A percentile compares a stretch with the other conserved stretches of the same genome.
Conservation (phyloP, 2,113 vertebrate genomes). For the Oreochromis tanganicae region DNA sequence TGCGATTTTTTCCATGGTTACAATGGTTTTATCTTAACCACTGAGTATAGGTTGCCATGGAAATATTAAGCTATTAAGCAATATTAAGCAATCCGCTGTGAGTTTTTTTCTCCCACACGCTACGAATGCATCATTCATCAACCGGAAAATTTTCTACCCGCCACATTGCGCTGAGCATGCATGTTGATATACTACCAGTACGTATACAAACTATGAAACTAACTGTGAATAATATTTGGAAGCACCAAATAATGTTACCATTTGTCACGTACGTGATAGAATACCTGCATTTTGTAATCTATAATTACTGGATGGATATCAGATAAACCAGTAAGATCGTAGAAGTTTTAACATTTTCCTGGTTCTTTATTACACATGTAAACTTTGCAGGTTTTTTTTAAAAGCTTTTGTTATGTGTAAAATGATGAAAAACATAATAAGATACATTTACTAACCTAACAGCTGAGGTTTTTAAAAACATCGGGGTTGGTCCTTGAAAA, state of each 20-base stretch:
- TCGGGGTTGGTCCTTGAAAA: background rate
- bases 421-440: background rate
- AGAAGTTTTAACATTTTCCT: background rate
- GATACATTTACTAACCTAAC: background rate
- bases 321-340: background rate
- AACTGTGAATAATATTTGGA: background rate
- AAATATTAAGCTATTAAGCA: background rate
- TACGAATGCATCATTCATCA: background rate
- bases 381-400: background rate
- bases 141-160: accelerated
- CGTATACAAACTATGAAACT: background rate
- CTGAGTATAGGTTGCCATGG: background rate
- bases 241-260: background rate
- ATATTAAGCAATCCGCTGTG: background rate
- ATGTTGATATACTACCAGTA: background rate
- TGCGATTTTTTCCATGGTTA: background rate
- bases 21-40: background rate
- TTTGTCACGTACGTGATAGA: background rate
- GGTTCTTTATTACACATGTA: background rate
- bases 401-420: background rate
- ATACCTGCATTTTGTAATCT: background rate
- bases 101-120: background rate
- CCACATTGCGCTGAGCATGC: background rate
- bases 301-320: background rate
- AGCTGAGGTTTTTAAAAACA: background rate